Conservation (phyloP, 2,113 vertebrate species). For the Aptenodytes forsteri region DNA sequence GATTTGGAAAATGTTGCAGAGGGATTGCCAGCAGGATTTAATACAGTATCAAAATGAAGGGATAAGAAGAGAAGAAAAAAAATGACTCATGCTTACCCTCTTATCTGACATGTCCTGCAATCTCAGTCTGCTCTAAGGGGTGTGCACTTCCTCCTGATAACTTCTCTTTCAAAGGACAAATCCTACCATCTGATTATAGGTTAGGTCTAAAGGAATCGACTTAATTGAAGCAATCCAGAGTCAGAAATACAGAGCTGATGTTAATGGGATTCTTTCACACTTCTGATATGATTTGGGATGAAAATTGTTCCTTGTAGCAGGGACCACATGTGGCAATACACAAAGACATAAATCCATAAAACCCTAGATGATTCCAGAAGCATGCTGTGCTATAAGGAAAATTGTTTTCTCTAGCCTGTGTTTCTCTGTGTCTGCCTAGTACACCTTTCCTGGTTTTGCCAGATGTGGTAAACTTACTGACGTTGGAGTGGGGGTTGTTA, state of each 20-base stretch:
- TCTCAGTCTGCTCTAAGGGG: background rate
- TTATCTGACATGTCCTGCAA: constrained; percentile 11
- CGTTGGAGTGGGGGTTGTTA: background rate
- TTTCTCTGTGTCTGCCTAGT: background rate
- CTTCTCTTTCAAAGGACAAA: constrained; percentile 9
- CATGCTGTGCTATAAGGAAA: background rate
- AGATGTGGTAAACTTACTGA: background rate
- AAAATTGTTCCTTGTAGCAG: background rate
- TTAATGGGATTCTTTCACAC: background rate
- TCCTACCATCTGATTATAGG: background rate
- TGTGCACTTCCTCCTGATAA: constrained; percentile 1
- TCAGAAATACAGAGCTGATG: background rate
- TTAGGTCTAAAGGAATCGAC: background rate
- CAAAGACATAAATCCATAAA: background rate
- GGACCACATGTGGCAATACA: background rate
- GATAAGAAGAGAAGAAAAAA: background rate
- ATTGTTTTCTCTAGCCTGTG: background rate
- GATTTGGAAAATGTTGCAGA: background rate
- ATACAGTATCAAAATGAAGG: background rate
- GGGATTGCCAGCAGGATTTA: background rate
- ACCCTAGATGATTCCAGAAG: background rate
- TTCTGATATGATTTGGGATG: background rate
- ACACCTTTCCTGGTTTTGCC: background rate
- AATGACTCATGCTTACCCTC: background rate
- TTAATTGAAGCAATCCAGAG: constrained; percentile 5